Conservation (phyloP, 2,888 invertebrate species). For the Lasioglossum villosulum region DNA sequence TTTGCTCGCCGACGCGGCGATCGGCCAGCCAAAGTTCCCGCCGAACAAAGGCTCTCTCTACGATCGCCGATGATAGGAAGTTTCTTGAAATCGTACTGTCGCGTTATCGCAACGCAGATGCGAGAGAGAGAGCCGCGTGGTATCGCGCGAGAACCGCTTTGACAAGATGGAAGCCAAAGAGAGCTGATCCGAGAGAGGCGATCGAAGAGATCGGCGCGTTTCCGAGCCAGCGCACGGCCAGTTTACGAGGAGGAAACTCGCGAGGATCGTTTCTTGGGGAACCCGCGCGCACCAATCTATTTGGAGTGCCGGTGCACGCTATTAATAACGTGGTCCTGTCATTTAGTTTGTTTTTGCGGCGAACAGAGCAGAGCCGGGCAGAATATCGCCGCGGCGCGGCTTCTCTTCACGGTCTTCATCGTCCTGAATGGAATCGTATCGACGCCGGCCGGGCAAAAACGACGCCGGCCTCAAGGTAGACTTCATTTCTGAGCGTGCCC, state of each 20-base stretch:
- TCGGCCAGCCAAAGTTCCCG: neutral
- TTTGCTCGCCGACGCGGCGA: slow-evolving; percentile 18
- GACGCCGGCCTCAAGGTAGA: slow-evolving; percentile 65
- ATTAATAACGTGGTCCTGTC: slow-evolving; percentile 55
- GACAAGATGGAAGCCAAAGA: slow-evolving; percentile 10
- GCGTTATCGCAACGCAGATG: too few species aligned
- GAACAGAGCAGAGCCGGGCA: slow-evolving; percentile 29
- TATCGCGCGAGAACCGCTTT: neutral
- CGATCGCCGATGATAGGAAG: neutral
- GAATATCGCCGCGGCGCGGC: slow-evolving; percentile 58
- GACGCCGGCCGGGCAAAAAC: slow-evolving; percentile 63
- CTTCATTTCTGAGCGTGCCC: slow-evolving; percentile 63
- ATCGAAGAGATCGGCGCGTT: neutral
- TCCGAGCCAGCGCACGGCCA: slow-evolving; percentile 9
- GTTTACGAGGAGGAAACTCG: slow-evolving; percentile 28
- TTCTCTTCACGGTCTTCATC: slow-evolving; percentile 63
- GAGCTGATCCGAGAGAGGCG: neutral
- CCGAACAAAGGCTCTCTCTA: neutral
- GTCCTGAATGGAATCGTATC: slow-evolving; percentile 70
- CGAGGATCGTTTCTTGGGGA: slow-evolving; percentile 42
- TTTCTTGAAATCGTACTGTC: neutral
- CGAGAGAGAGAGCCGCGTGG: neutral
- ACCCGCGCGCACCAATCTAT: slow-evolving; percentile 36
- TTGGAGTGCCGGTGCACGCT: slow-evolving; percentile 46
- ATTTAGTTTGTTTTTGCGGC: slow-evolving; percentile 52